Conservation (phyloP, 2,113 vertebrate genomes). For the Tapirus terrestris region DNA sequence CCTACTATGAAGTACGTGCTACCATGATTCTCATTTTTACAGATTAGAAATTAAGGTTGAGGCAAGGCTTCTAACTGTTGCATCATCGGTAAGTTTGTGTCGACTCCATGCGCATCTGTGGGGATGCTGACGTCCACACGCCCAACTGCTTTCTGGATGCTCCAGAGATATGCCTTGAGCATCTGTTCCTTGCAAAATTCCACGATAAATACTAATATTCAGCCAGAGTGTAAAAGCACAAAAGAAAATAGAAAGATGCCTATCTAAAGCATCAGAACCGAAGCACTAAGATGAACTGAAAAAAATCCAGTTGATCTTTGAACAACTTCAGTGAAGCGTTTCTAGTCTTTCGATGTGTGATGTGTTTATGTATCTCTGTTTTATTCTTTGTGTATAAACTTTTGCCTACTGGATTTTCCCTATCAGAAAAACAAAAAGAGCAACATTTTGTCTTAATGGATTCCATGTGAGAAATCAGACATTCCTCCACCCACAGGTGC, state of each 20-base stretch:
- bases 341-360: neutral
- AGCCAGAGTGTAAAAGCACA: neutral
- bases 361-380: neutral
- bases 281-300: neutral
- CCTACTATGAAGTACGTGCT: neutral
- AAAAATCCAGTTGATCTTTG: constrained; percentile 1
- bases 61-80: neutral
- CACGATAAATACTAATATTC: neutral
- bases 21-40: neutral
- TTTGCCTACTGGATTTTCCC: constrained; percentile 3
- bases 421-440: neutral
- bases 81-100: neutral
- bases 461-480: neutral
- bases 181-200: constrained; percentile 18
- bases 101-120: neutral
- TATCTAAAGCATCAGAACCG: neutral
- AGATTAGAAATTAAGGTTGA: neutral
- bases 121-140: rapidly evolving
- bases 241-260: neutral
- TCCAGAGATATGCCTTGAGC: neutral
- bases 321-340: neutral
- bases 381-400: neutral
- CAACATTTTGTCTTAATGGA: neutral
- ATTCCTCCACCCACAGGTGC: neutral
- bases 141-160: neutral